Evolutionary conservation across 2,797 vertebrate genomes (phyloP).

Genomic region (Paguma larvata): DNA sequence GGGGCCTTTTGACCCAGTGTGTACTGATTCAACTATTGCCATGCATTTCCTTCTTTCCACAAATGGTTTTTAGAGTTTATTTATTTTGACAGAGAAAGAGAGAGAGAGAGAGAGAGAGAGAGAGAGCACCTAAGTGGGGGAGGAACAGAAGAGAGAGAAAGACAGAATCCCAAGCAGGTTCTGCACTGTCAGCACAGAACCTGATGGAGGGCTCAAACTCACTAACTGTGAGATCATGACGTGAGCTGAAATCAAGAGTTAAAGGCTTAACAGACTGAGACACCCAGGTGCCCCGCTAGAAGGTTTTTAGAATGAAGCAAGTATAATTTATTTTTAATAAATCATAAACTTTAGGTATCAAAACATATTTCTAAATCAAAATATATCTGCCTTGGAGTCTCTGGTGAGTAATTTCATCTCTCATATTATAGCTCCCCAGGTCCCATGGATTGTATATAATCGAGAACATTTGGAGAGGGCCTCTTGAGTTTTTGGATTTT

Average conservation of each 20-base stretch:
- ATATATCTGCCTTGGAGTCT: background rate
- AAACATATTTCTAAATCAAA: constrained; percentile 63
- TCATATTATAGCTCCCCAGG: background rate
- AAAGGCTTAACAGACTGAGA: too few relatives aligned
- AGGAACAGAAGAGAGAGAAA: too few relatives aligned
- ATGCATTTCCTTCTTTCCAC: constrained; percentile 23
- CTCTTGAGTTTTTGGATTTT: background rate
- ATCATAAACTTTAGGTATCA: background rate
- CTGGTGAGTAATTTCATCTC: constrained; percentile 9
- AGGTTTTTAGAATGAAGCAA: constrained; percentile 37
- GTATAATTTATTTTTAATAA: background rate
- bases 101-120: too few relatives aligned
- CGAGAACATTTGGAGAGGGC: background rate
- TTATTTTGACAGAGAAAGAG: too few relatives aligned
- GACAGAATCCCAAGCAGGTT: too few relatives aligned
- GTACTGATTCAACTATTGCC: background rate
- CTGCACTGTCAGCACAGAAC: too few relatives aligned
- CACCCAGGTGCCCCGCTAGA: background rate
- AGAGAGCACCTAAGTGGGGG: too few relatives aligned
- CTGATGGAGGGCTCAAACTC: too few relatives aligned
- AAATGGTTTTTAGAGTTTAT: background rate
- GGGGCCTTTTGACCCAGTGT: background rate
- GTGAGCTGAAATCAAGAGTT: too few relatives aligned
- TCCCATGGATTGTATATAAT: background rate
- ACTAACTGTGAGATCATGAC: too few relatives aligned